These are phyloP conservation scores for Coturnix japonica DNA, from an alignment of 2,113 vertebrate species.

Conservation along the genomic window DNA sequence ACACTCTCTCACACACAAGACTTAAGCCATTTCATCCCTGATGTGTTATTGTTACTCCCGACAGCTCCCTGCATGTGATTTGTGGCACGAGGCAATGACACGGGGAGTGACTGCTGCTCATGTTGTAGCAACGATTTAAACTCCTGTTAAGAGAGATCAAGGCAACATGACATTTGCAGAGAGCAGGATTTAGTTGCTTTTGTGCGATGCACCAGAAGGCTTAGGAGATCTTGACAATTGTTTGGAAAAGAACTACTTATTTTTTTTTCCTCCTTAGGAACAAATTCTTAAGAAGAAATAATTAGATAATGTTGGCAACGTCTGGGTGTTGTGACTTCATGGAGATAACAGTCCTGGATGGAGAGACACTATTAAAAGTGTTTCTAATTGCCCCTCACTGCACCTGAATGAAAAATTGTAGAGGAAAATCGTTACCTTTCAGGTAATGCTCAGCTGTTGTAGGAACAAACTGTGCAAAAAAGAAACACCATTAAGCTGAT, in stretches of 20 bases:
- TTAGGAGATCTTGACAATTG: conserved; percentile 46
- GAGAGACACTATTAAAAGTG: background rate
- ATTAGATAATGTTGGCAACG: background rate
- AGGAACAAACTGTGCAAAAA: background rate
- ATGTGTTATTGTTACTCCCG: background rate
- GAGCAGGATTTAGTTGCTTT: conserved; percentile 53
- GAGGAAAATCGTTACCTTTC: background rate
- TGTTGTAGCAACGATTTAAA: background rate
- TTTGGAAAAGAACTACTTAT: conserved; percentile 6
- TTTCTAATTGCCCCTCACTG: background rate
- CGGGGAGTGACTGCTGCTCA: background rate
- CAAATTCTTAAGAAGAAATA: background rate
- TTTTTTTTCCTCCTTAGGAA: background rate
- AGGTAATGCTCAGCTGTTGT: background rate
- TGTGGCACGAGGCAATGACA: background rate
- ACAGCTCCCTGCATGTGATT: background rate
- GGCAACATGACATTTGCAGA: conserved; percentile 22
- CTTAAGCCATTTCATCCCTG: conserved; percentile 1
- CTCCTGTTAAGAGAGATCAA: conserved; percentile 2
- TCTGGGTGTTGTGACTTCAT: background rate
- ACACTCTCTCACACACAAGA: background rate
- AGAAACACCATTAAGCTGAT: background rate
- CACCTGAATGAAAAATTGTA: rapidly evolving
- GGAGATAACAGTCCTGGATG: background rate
- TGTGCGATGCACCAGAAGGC: conserved; percentile 53